Evolutionary conservation across 2,113 vertebrate species (phyloP).

Genomic region (Ginglymostoma cirratum): DNA sequence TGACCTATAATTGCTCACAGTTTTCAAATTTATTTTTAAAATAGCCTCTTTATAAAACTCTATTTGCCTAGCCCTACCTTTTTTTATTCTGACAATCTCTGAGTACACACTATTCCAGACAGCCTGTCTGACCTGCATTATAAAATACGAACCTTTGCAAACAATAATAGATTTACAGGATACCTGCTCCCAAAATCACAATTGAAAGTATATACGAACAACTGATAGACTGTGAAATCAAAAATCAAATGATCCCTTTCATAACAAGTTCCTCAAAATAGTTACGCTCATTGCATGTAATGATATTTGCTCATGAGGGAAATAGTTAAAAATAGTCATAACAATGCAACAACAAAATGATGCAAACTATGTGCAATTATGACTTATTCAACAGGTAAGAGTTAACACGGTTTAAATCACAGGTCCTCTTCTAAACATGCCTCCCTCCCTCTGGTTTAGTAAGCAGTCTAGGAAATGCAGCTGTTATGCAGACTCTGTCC

Average conservation of each 20-base stretch:
- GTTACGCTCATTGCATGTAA: neutral
- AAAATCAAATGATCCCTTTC: neutral
- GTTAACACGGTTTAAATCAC: neutral
- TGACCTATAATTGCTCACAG: neutral
- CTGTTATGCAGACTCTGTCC: neutral
- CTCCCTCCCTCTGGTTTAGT: neutral
- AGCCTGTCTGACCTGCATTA: neutral
- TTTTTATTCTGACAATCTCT: neutral
- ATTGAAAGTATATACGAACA: neutral
- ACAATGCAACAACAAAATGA: neutral
- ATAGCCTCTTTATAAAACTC: neutral
- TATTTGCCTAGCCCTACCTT: neutral
- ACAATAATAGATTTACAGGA: neutral
- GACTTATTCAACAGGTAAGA: neutral
- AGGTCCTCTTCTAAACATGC: neutral
- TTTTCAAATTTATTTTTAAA: neutral
- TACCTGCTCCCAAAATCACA: neutral
- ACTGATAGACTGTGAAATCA: neutral
- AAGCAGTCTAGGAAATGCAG: neutral
- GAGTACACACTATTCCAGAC: too few relatives aligned
- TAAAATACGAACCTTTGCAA: neutral
- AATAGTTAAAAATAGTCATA: neutral
- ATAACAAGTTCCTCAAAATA: neutral
- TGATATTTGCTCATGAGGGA: neutral
- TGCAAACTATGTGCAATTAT: neutral